Conservation (phyloP, 2,113 vertebrate species). For the Columba janthina region DNA sequence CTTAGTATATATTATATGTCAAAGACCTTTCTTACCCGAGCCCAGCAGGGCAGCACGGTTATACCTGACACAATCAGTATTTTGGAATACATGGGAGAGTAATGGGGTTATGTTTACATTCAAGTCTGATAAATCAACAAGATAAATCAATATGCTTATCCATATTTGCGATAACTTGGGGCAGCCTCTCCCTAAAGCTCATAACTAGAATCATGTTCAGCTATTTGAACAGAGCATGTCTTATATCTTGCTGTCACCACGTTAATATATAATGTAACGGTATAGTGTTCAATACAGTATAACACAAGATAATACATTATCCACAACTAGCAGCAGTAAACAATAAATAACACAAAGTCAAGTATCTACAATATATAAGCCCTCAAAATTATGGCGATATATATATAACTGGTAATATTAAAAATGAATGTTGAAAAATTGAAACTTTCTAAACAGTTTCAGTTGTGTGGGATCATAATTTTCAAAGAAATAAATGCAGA, state of each 20-base stretch:
- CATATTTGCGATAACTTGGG: background rate
- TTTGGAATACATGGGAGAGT: background rate
- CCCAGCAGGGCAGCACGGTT: background rate
- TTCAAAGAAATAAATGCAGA: background rate
- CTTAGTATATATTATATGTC: background rate
- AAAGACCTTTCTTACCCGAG: background rate
- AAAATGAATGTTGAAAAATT: background rate
- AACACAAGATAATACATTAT: background rate
- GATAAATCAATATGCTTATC: background rate
- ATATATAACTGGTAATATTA: too few species aligned
- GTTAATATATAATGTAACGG: background rate
- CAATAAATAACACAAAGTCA: background rate
- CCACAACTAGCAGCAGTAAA: background rate
- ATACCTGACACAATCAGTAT: background rate
- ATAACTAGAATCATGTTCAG: background rate
- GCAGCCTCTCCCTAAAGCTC: background rate
- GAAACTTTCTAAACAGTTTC: background rate
- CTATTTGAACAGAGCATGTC: background rate
- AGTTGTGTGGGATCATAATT: rapidly evolving
- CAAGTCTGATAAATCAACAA: background rate
- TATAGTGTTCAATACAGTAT: background rate
- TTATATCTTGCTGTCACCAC: background rate
- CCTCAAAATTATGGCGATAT: background rate
- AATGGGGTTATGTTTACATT: background rate
- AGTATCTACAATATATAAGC: background rate